phyloP scores from a whole-genome alignment of 2,888 invertebrate genomes.

The Dryococelus australis region DNA sequence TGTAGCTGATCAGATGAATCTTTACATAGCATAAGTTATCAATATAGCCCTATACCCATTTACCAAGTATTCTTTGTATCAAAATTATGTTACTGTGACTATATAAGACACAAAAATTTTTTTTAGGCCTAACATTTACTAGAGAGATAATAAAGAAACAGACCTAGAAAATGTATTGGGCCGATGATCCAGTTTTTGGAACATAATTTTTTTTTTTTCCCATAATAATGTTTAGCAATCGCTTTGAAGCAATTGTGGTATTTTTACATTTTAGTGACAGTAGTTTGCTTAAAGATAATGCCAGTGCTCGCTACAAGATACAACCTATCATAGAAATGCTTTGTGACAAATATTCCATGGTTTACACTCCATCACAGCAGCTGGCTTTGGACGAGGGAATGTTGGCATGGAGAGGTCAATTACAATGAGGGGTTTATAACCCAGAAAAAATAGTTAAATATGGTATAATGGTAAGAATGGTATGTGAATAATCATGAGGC shows the following conservation, averaged over 20 bases:
- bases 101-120: neutral
- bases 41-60: too few species aligned
- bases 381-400: slow-evolving; percentile 47
- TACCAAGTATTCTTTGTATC: too few species aligned
- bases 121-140: neutral
- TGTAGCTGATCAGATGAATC: too few species aligned
- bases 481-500: slow-evolving; percentile 46
- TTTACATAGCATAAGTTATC: too few species aligned
- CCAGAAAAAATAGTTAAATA: slow-evolving; percentile 43
- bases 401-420: slow-evolving; percentile 48
- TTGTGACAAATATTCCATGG: slow-evolving; percentile 43
- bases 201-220: neutral
- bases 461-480: slow-evolving; percentile 46
- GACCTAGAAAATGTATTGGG: neutral
- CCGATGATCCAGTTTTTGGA: slow-evolving; percentile 9
- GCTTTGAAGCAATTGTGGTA: slow-evolving; percentile 27
- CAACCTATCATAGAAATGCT: slow-evolving; percentile 35
- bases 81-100: neutral
- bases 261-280: slow-evolving; percentile 32
- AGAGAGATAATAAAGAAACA: neutral
- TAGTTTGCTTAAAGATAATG: neutral
- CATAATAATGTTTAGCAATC: slow-evolving; percentile 25
- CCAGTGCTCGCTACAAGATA: slow-evolving; percentile 18
- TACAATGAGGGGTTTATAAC: slow-evolving; percentile 46
- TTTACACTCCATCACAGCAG: slow-evolving; percentile 45